These are phyloP conservation scores for Galeopterus variegatus DNA, from an alignment of 2,113 vertebrate genomes.

Conservation along the genomic window DNA sequence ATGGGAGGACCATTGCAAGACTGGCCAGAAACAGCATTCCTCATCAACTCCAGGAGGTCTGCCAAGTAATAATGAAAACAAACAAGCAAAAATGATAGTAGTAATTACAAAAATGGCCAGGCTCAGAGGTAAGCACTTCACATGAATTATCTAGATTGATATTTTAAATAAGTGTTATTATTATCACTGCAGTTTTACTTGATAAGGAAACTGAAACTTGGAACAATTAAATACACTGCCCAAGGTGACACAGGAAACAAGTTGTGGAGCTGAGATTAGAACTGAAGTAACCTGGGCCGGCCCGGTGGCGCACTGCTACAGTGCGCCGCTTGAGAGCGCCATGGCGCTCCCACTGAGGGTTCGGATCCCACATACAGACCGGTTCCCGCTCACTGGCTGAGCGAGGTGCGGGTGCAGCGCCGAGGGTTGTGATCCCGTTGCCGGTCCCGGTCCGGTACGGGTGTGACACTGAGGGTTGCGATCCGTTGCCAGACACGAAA, in stretches of 20 bases:
- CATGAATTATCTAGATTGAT: neutral
- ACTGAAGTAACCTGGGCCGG: too few relatives aligned
- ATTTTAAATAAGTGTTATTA: neutral
- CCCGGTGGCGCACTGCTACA: too few relatives aligned
- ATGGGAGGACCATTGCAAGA: neutral
- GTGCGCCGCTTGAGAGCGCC: too few relatives aligned
- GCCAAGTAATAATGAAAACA: neutral
- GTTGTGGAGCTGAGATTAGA: neutral
- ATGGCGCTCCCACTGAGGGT: too few relatives aligned
- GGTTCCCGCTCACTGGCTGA: too few relatives aligned
- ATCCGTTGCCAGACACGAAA: too few relatives aligned
- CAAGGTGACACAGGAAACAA: neutral
- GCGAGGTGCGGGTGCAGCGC: too few relatives aligned
- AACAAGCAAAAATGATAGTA: neutral
- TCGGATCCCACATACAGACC: too few relatives aligned
- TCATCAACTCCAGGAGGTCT: neutral
- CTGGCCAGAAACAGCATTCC: neutral
- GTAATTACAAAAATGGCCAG: neutral
- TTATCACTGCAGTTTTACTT: neutral
- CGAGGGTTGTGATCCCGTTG: too few relatives aligned
- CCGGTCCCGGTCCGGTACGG: too few relatives aligned
- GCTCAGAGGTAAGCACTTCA: neutral
- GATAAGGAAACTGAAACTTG: neutral
- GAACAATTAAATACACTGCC: neutral
- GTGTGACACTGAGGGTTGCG: too few relatives aligned